A percentile compares a stretch with the other conserved stretches of the same genome.
These are phyloP conservation scores for Neosilurus mollespiculum DNA, from an alignment of 2,797 vertebrate species.

Conservation along the genomic window DNA sequence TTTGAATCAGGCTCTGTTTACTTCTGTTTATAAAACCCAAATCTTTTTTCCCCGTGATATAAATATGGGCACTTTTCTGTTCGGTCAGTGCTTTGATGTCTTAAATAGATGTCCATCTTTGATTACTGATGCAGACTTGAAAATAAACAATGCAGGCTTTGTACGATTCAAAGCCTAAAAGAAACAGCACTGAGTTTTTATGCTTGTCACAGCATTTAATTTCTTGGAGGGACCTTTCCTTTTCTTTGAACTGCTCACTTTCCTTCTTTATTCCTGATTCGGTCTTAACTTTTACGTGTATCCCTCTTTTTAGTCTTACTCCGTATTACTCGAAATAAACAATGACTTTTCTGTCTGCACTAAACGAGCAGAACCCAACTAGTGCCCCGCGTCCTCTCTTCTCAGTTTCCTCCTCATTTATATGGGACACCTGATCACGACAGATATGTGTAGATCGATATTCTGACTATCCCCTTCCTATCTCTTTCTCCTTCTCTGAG, in stretches of 20 bases:
- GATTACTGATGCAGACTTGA: conserved; percentile 51
- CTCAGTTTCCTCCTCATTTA: conserved; percentile 2
- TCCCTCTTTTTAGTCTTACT: neutral
- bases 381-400: neutral
- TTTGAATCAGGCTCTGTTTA: neutral
- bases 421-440: conserved; percentile 11
- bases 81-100: conserved; percentile 44
- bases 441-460: conserved; percentile 34
- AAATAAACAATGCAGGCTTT: conserved; percentile 7
- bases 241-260: conserved; percentile 28
- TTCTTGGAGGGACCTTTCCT: too few species aligned
- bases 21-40: neutral
- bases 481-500: conserved; percentile 25
- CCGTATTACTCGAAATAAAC: too few species aligned
- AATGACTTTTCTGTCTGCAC: neutral
- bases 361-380: neutral
- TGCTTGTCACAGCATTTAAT: conserved; percentile 37
- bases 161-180: conserved; percentile 40
- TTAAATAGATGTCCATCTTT: conserved; percentile 49
- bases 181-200: conserved; percentile 35
- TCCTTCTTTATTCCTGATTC: conserved; percentile 7
- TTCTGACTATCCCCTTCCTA: neutral
- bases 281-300: conserved; percentile 9
- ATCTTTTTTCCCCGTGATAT: conserved; percentile 25
- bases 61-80: conserved; percentile 35